These are phyloP conservation scores for Lophura nycthemera DNA, from an alignment of 2,113 vertebrate genomes.

Conservation along the genomic window DNA sequence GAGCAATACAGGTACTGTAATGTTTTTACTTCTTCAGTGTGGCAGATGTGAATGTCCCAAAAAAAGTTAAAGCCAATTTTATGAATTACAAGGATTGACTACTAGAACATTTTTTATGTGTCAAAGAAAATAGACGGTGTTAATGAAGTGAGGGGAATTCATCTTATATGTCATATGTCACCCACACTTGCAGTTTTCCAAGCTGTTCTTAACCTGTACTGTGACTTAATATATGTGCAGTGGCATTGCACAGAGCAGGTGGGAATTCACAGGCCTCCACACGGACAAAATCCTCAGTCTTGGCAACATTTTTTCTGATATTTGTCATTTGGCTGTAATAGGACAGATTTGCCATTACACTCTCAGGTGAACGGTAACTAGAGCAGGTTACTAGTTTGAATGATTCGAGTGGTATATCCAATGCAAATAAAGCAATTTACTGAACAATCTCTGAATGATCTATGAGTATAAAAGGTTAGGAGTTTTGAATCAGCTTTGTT, in stretches of 20 bases:
- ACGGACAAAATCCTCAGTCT: not conserved
- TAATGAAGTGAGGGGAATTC: conserved; percentile 29
- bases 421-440: not conserved
- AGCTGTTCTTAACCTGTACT: conserved; percentile 35
- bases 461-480: not conserved
- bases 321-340: conserved; percentile 38
- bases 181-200: conserved; percentile 9
- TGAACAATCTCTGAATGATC: not conserved
- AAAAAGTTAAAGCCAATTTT: not conserved
- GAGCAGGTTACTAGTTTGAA: not conserved
- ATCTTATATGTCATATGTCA: conserved; percentile 9
- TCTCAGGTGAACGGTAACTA: conserved; percentile 29
- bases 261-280: conserved; percentile 30
- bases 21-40: not conserved
- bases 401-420: not conserved
- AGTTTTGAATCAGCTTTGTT: not conserved
- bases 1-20: not conserved
- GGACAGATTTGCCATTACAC: conserved; percentile 3
- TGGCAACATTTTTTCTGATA: not conserved
- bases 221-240: not conserved
- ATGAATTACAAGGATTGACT: not conserved
- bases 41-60: not conserved
- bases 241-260: conserved; percentile 37
- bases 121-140: not conserved
- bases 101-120: not conserved